phyloP scores from a whole-genome alignment of 2,797 vertebrate genomes.

The Onychomys leucogaster region DNA sequence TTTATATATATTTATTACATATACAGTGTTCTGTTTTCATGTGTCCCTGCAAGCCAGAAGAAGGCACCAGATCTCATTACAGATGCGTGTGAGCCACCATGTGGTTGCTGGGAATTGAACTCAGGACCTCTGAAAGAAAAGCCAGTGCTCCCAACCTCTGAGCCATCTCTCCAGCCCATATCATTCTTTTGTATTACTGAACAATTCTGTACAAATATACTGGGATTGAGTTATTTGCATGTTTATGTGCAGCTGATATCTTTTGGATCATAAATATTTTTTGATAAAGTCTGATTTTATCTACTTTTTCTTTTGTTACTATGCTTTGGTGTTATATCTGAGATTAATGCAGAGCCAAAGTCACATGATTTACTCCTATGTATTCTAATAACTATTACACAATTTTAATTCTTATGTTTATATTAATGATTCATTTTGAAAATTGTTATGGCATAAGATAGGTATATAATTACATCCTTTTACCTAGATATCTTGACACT shows the following conservation, averaged over 20 bases:
- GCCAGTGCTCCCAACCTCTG: too few relatives aligned
- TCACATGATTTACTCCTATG: neutral
- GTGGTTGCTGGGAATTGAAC: too few relatives aligned
- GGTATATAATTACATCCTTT: neutral
- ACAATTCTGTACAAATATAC: neutral
- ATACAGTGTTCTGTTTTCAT: too few relatives aligned
- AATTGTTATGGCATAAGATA: neutral
- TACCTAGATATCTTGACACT: neutral
- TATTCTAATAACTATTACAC: neutral
- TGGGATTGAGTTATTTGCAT: slow-evolving; percentile 27
- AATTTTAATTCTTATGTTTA: neutral
- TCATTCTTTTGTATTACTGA: neutral
- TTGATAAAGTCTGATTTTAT: neutral
- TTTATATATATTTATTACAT: too few relatives aligned
- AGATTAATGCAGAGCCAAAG: neutral
- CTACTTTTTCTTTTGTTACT: neutral
- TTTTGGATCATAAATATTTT: neutral
- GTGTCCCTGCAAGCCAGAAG: too few relatives aligned
- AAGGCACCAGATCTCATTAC: too few relatives aligned
- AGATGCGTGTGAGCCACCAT: too few relatives aligned
- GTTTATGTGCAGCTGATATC: neutral
- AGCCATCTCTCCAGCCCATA: too few relatives aligned
- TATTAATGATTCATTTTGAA: neutral
- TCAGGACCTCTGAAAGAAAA: too few relatives aligned
- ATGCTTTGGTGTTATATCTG: neutral